Percentiles rank a stretch among this genome's conserved stretches.
Evolutionary conservation across 2,113 vertebrate species (phyloP).

Genomic region (Lepus europaeus): DNA sequence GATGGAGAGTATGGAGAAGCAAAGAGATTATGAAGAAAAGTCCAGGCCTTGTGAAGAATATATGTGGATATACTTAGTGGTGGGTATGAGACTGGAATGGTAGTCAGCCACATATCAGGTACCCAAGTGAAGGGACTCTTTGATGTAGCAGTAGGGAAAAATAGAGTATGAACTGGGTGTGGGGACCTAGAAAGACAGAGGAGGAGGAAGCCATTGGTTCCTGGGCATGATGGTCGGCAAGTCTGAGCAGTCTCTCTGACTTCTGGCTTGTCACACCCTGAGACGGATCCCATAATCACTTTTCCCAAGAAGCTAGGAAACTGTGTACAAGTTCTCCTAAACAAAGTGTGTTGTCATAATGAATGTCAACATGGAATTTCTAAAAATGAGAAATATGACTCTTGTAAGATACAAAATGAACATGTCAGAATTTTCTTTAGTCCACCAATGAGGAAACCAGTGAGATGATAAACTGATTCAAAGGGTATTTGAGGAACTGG

Average conservation of each 20-base stretch:
- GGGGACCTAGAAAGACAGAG: neutral
- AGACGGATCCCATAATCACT: neutral
- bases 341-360: neutral
- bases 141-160: neutral
- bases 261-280: neutral
- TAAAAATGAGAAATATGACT: neutral
- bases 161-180: neutral
- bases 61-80: too few relatives aligned
- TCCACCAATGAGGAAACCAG: neutral
- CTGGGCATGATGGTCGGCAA: neutral
- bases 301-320: slow-evolving; percentile 4
- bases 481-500: neutral
- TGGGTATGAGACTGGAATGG: neutral
- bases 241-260: neutral
- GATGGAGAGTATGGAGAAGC: neutral
- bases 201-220: neutral
- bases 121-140: neutral
- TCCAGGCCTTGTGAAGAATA: neutral
- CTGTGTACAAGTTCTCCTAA: neutral
- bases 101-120: neutral
- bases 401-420: neutral
- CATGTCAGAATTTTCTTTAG: neutral
- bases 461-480: neutral
- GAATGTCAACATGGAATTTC: neutral
- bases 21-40: neutral